Conservation (phyloP, 2,888 invertebrate species). For the Pristionchus exspectatus region DNA sequence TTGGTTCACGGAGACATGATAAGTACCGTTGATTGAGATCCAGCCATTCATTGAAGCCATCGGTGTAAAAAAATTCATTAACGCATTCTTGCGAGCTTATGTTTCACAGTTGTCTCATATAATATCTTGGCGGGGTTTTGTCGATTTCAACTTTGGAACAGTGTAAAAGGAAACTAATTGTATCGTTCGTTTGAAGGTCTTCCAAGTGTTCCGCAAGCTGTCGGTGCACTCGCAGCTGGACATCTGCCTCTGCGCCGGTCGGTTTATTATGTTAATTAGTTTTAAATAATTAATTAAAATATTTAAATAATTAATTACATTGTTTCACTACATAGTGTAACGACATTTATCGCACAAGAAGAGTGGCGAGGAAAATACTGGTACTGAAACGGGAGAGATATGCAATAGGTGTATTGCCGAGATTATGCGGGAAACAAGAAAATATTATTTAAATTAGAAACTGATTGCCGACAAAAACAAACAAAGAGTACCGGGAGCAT, state of each 20-base stretch:
- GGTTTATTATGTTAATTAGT: conserved; percentile 5
- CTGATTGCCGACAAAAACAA: neutral
- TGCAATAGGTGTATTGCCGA: neutral
- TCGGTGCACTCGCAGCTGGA: conserved; percentile 87
- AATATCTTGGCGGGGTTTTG: no score
- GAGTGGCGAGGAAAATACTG: neutral
- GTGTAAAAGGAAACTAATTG: no score
- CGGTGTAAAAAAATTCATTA: no score
- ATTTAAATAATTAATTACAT: neutral
- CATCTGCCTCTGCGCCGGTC: conserved; percentile 78
- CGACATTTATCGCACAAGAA: neutral
- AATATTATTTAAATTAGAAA: neutral
- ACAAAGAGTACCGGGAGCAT: conserved; percentile 26
- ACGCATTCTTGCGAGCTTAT: no score
- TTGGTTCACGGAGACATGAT: no score
- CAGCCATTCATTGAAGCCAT: no score
- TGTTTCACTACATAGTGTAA: neutral
- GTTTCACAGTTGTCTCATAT: no score
- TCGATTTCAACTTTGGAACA: no score
- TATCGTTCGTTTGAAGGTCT: conserved; percentile 85
- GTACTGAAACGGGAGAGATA: conserved; percentile 17
- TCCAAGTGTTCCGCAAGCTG: conserved; percentile 92
- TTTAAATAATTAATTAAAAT: neutral
- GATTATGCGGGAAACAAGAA: neutral
- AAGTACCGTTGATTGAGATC: no score